Conservation (phyloP, 92 coral and sea anemone species). For the Palythoa heliodiscus region DNA sequence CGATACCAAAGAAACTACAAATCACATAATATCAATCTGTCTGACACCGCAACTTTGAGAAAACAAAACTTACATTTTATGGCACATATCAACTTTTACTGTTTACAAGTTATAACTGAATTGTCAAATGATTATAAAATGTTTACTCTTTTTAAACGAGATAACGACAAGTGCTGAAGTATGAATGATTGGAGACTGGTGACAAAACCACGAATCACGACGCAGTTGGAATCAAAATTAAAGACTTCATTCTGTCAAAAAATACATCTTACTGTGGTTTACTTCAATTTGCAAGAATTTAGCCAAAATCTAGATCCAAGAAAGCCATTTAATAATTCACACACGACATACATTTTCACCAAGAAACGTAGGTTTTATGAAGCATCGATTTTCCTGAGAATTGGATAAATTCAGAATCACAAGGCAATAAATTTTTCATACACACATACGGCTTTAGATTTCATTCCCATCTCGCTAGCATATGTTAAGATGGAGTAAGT, state of each 20-base stretch:
- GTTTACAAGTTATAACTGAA: too few species aligned
- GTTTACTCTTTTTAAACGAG: not conserved
- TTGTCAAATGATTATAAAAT: not conserved
- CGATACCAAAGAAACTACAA: too few species aligned
- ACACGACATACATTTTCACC: not conserved
- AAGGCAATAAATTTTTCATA: not conserved
- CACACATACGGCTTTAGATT: not conserved
- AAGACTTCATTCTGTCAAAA: not conserved
- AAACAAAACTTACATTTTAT: too few species aligned
- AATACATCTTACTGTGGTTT: not conserved
- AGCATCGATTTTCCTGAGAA: not conserved
- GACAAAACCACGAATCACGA: not conserved
- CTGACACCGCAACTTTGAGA: too few species aligned
- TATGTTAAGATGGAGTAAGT: not conserved
- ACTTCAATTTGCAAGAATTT: not conserved
- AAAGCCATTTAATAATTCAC: constrained; percentile 46
- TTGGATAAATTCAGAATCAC: not conserved
- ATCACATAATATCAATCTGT: too few species aligned
- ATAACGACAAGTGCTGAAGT: not conserved
- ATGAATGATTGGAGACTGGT: not conserved
- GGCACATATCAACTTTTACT: too few species aligned
- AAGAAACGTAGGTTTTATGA: constrained; percentile 2
- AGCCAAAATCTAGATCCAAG: not conserved
- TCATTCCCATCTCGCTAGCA: not conserved
- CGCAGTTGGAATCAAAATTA: not conserved